Evolutionary conservation across 2,113 vertebrate species (phyloP), one percentile per base, ranked within the genome.

Genomic region (Paramisgurnus dabryanus): DNA sequence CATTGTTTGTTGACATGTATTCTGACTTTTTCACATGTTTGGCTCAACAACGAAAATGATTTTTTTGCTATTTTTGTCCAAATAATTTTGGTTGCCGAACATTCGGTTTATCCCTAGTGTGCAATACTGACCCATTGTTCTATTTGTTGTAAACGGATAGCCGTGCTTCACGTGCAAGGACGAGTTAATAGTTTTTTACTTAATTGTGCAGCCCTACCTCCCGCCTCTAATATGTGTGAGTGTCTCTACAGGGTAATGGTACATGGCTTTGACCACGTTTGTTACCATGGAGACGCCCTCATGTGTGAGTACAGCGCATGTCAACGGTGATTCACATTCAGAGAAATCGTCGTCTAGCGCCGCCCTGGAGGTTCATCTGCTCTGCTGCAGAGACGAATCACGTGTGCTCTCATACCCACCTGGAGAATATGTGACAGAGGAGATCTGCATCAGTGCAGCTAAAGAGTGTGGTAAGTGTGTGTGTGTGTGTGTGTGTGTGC

Each of bases 391-490:
- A 47, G 82, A 85, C 65, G 94, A 85, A 45, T 77, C 71, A n/a
- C 93, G 88, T 53, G 85, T 83, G 18, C 90, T 99, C 69, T 89
- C 85, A 0, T 96, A 95, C 89, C 92, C 95, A 72, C 43, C 89
- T 27, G 97, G 96, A 67, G 94, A 97, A 11, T 95, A 98, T 40
- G 85, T 95, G 61, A 94, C 93, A 5, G 96, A 99, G 90, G 96
- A 98, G 69, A 93, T 99, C 71, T 98, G 96, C 53, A 71, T 95
- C 81, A 87, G 86, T 77, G 96, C 96, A 71, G 96, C 96, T 77
- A 96, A 95, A 92, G 92, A 94, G 22, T 97, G 96, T 76, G 95
- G 97, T 98, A 86, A 94, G 94, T 49, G 9, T 68, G 58, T 57
- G 80, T 81, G 79, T 74, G 40, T 82, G 66, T 79, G 68, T 82